Conservation (phyloP, 2,888 invertebrate genomes). For the Abscondita cerata region DNA sequence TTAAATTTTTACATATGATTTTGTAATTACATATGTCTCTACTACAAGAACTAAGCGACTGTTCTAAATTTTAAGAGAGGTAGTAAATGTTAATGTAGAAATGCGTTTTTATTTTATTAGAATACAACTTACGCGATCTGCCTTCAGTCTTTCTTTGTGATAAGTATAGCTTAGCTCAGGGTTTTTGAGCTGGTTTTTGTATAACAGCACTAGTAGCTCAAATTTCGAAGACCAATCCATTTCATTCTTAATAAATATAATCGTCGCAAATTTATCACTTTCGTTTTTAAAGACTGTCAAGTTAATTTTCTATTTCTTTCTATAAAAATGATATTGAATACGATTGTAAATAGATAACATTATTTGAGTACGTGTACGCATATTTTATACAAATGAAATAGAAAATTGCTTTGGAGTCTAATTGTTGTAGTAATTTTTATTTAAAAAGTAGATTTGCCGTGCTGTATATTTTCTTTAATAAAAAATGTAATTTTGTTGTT, state of each 20-base stretch:
- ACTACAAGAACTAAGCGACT: constrained; percentile 29
- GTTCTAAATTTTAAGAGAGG: constrained; percentile 29
- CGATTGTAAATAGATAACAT: no score
- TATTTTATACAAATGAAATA: no score
- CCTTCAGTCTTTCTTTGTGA: constrained; percentile 21
- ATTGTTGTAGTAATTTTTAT: no score
- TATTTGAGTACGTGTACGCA: no score
- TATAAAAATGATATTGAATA: no score
- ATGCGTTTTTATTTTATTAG: constrained; percentile 16
- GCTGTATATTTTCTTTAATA: constrained; percentile 17
- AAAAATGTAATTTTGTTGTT: constrained; percentile 15
- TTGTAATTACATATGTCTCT: constrained; percentile 25
- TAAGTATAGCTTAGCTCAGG: constrained; percentile 17
- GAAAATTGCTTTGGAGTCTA: no score
- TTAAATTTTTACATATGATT: constrained; percentile 16
- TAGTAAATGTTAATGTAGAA: constrained; percentile 12
- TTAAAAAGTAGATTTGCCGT: no score
- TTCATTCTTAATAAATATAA: constrained; percentile 3
- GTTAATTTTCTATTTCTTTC: no score
- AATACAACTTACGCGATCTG: constrained; percentile 12
- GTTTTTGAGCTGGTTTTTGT: constrained; percentile 10
- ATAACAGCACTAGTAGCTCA: constrained; percentile 8
- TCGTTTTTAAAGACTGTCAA: no score
- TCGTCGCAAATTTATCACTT: background rate
- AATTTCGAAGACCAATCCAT: constrained; percentile 14